These are phyloP conservation scores for Lepidochrysops patricia DNA, from an alignment of 2,888 invertebrate species.

Conservation along the genomic window DNA sequence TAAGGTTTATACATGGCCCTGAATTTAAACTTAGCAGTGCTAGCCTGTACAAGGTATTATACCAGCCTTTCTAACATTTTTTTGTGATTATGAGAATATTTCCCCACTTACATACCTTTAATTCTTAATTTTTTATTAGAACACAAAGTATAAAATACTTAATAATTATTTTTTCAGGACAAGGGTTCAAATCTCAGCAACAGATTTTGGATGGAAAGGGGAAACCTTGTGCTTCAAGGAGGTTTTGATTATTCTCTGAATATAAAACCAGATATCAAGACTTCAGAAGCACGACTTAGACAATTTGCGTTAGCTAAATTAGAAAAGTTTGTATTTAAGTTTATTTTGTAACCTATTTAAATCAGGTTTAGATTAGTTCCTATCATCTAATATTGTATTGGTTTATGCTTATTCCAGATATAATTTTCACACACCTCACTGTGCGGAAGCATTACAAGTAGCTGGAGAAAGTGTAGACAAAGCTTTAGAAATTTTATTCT, in stretches of 20 bases:
- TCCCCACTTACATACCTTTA: neutral
- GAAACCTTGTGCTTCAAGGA: constrained; percentile 83
- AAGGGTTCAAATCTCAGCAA: constrained; percentile 79
- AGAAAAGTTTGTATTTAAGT: constrained; percentile 71
- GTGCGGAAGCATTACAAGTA: constrained; percentile 81
- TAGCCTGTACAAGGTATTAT: constrained; percentile 69
- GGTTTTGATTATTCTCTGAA: constrained; percentile 79
- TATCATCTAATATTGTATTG: neutral
- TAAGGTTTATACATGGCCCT: constrained; percentile 83
- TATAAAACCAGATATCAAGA: constrained; percentile 67
- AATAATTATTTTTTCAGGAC: constrained; percentile 64
- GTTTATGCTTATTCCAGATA: constrained; percentile 64
- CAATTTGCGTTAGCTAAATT: constrained; percentile 82
- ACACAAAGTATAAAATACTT: neutral
- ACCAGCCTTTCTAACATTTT: neutral
- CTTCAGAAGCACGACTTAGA: constrained; percentile 78
- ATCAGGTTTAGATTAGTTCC: neutral
- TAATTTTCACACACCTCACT: constrained; percentile 83
- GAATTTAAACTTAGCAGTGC: constrained; percentile 75
- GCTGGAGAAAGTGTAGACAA: constrained; percentile 81
- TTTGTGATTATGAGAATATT: neutral
- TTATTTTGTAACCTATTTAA: neutral
- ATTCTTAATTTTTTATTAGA: neutral
- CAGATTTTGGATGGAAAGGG: constrained; percentile 85
- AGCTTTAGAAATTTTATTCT: constrained; percentile 80